Evolutionary conservation across 35 echinoderm and acorn worm species (phyloP), one percentile per base, ranked within the genome.

Genomic region (Apostichopus japonicus): DNA sequence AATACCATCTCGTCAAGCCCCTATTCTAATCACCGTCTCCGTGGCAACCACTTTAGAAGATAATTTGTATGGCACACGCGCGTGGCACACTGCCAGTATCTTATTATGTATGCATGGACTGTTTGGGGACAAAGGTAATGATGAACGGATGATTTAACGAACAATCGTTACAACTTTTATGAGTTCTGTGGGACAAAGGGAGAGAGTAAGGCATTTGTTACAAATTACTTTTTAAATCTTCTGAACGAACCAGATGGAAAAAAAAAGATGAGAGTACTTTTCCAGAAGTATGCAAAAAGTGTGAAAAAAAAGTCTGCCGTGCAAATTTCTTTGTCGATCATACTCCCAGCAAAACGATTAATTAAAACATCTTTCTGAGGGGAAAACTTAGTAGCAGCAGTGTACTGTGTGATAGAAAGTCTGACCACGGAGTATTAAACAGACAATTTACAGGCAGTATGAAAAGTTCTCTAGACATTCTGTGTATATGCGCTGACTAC

Each of bases 71-170:
- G 55, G 81, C 81, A 84, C 81, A 84, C 53, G 81, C 53, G 81
- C 81, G 17, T 84, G 81, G 55, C 81, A 84, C 81, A 84, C 54
- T 84, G 81, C 81, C 81, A 57, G 81, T 84, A 58, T 75, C 54
- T 84, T 57, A 84, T 84, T 84, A 84, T 57, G 55, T 84, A 84
- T 84, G 81, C 81, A 84, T 84, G 81, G 81, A 54, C 56, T 84
- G 81, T 8, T 54, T 84, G 81, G 53, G 81, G 55, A 84, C 81
- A 84, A 84, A 84, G 81, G 81, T 58, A n/a, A 84, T 57, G 81
- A 57, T 84, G 57, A 84, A 58, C 17, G 81, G 56, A 84, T 84
- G 54, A 24, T 57, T 57, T 58, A 23, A 84, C 54, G 56, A 84
- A 55, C 56, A 58, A 44, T 58, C 54, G 56, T 84, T 84, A 84